These are phyloP conservation scores for Parus major DNA, from an alignment of 2,113 vertebrate genomes.

Conservation along the genomic window DNA sequence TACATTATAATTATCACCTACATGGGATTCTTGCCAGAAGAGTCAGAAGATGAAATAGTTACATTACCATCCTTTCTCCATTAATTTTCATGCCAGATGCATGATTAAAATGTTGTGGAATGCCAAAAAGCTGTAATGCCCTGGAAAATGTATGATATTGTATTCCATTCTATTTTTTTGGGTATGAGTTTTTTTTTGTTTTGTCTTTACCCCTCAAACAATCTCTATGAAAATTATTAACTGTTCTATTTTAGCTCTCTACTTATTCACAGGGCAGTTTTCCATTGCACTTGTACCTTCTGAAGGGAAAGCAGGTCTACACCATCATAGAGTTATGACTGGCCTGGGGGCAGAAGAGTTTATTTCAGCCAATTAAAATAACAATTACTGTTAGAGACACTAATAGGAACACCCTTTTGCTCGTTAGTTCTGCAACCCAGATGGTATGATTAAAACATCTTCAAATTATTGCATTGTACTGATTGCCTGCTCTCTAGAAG, in stretches of 20 bases:
- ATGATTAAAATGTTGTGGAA: neutral
- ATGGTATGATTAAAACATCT: constrained; percentile 40
- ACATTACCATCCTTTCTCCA: neutral
- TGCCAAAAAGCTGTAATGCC: neutral
- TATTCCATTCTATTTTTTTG: neutral
- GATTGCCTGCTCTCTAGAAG: neutral
- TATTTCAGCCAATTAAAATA: constrained; percentile 73
- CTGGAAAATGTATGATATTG: neutral
- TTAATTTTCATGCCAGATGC: neutral
- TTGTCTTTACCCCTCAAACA: neutral
- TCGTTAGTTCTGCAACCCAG: neutral
- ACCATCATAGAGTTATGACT: neutral
- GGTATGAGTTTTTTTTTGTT: neutral
- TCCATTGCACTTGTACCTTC: neutral
- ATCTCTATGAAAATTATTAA: neutral
- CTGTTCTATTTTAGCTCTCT: neutral
- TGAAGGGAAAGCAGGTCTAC: constrained; percentile 1
- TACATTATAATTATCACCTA: neutral
- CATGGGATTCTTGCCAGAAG: neutral
- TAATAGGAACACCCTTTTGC: constrained; percentile 15
- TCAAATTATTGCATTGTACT: neutral
- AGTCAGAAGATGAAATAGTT: neutral
- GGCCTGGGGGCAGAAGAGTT: constrained; percentile 39
- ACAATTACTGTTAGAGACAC: constrained; percentile 47
- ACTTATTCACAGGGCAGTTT: neutral